Base-by-base conservation (phyloP, 2,113 vertebrate genomes). In the Psittacara wagleri region DNA sequence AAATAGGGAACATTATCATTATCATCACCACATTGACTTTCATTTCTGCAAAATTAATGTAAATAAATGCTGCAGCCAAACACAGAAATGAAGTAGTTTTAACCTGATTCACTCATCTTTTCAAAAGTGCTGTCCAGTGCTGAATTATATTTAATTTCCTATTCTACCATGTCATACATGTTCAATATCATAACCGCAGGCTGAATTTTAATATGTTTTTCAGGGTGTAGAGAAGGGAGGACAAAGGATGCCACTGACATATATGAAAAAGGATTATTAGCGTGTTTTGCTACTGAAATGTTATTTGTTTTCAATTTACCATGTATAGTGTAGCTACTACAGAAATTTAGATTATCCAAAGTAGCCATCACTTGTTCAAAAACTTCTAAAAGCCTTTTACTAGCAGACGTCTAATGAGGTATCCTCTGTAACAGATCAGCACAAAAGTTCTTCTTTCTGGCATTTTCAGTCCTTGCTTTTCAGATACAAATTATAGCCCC, bases 81-180 rank as follows among this genome's bases (percentile, higher is more conserved):
- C 80, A 88, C 3, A 94, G 67, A 94, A 94, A 96, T 44, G 61
- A 85, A 96, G 24, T 37, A 25, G 10, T 89, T 91, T 92, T 90
- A 81, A 95, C 74, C 82, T 78, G 54, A 96, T 72, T 93, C 55
- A 78, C 59, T 89, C 1, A 1, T 62, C 48, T 92, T 83, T 72
- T 7, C 28, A 33, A 92, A 95, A 97, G 88, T 95, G 94, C 95
- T 97, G 93, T 96, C 95, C 97, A 96, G 95, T 97, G 91, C 94
- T 97, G 95, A 97, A 97, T 83, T 95, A 73, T 90, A 81, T 86
- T 96, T 95, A 82, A 88, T 94, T 95, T 95, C 96, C 41, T 94
- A 89, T 81, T 94, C 86, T 66, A 52, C n/a, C 46, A 27, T 20
- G 44, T 91, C 46, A 94, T 81, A 91, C 28, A 43, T 69, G 80